Conservation (phyloP, 2,888 invertebrate genomes). For the Epinotia nisella region DNA sequence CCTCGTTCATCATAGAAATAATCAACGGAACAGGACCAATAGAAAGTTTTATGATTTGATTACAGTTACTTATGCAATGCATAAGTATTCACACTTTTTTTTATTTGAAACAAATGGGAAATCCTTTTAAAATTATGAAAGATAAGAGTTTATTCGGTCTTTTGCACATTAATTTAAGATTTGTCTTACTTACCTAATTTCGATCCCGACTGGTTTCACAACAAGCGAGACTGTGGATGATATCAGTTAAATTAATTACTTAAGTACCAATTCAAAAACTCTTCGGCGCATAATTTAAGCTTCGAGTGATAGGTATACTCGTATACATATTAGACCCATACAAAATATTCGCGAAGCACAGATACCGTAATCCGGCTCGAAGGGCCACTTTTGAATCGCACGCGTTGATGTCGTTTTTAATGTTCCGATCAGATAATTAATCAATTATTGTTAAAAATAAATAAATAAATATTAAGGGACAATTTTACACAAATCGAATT, state of each 20-base stretch:
- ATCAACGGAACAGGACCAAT: neutral
- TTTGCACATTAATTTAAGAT: no score
- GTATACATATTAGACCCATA: neutral
- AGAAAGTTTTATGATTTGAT: neutral
- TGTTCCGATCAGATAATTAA: no score
- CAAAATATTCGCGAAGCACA: neutral
- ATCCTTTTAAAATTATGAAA: no score
- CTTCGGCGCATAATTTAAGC: slow-evolving; percentile 1
- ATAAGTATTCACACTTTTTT: no score
- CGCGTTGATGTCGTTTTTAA: no score
- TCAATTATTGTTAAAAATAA: no score
- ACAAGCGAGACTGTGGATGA: neutral
- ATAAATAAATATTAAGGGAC: no score
- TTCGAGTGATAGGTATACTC: neutral
- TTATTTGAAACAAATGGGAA: no score
- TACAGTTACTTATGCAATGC: no score
- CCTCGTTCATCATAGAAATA: neutral
- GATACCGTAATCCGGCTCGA: slow-evolving; percentile 10
- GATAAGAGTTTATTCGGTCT: no score
- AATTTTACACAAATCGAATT: no score
- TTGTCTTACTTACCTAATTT: neutral
- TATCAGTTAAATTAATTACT: slow-evolving; percentile 13
- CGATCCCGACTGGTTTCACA: slow-evolving; percentile 14
- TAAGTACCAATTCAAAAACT: neutral
- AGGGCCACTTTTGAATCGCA: slow-evolving; percentile 10